Base-by-base conservation (phyloP, 2,888 invertebrate genomes). In the Mythimna vitellina region DNA sequence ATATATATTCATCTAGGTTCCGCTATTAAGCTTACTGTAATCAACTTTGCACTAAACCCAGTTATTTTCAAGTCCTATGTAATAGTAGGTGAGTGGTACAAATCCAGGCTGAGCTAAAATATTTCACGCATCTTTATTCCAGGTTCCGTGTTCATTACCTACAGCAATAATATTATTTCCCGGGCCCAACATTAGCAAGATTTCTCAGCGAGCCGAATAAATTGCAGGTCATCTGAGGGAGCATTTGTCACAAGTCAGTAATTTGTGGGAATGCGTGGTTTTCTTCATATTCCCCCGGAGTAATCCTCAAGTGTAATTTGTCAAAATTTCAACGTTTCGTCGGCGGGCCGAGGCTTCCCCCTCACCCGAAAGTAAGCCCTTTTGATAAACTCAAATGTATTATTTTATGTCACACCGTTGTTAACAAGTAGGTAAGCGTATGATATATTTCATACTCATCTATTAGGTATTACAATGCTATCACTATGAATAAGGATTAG, bases 281-380 rank as follows among this genome's bases (percentile, higher is more conserved):
- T 93, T 92, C 92, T 92, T 92, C 92, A 92, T 93, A 92, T 92
- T 92, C 89, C 88, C 89, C 86, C 86, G 84, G 80, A 89, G 93
- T 92, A 93, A 93, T 93, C 92, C 93, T 89, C 87, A 84, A 87
- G 84, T 86, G 89, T 90, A 89, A 94, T 94, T 94, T 94, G 92
- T 94, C 93, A 94, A 93, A 93, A 91, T 93, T 92, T 92, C 91
- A 90, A 89, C 92, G 84, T 91, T 89, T 88, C 87, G 87, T 81
- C 89, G 86, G 86, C 86, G 85, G 80, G 81, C 82, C 74, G 54
- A 51, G 35, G 81, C 81, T 67, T 75, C 80, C 67, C 78, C 85
- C 81, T 64, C 22, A 80, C 83, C 78, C 80, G 62, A 82, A 86
- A 84, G 78, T 90, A 89, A 90, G 89, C 88, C 86, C 74, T 83